phyloP scores from a whole-genome alignment of 1,140 invertebrate genomes.

The Ceratosolen fusciceps region DNA sequence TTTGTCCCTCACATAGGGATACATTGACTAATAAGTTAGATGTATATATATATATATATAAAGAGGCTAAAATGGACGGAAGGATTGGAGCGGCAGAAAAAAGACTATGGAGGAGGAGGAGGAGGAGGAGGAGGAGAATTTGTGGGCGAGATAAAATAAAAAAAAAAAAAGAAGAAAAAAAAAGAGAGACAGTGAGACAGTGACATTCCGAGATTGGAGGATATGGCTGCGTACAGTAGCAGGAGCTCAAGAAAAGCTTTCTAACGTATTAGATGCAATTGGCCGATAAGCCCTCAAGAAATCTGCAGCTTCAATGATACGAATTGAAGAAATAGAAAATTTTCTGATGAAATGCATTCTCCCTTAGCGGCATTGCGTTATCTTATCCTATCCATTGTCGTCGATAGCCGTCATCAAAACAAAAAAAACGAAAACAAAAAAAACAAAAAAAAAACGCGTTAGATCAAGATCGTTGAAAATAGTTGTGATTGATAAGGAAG shows the following conservation, averaged over 20 bases:
- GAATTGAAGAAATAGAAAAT: slow-evolving; percentile 28
- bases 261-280: slow-evolving; percentile 50
- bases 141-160: slow-evolving; percentile 9
- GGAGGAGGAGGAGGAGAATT: not conserved
- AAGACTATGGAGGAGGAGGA: not conserved
- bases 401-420: not conserved
- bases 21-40: slow-evolving; percentile 46
- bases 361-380: slow-evolving; percentile 24
- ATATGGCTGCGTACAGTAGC: not conserved
- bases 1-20: not conserved
- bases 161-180: too few species aligned
- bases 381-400: slow-evolving; percentile 7
- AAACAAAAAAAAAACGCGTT: not conserved
- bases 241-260: slow-evolving; percentile 28
- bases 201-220: slow-evolving; percentile 19
- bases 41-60: not conserved
- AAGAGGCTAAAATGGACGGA: not conserved
- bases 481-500: not conserved
- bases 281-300: slow-evolving; percentile 40
- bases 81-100: not conserved
- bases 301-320: not conserved
- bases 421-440: too few species aligned
- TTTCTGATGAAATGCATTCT: slow-evolving; percentile 19
- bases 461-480: not conserved
- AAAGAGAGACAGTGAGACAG: slow-evolving; percentile 4